Percentiles rank a stretch among this genome's conserved stretches.
Evolutionary conservation across 2,888 invertebrate species (phyloP).

Genomic region (Rhogogaster chlorosoma): DNA sequence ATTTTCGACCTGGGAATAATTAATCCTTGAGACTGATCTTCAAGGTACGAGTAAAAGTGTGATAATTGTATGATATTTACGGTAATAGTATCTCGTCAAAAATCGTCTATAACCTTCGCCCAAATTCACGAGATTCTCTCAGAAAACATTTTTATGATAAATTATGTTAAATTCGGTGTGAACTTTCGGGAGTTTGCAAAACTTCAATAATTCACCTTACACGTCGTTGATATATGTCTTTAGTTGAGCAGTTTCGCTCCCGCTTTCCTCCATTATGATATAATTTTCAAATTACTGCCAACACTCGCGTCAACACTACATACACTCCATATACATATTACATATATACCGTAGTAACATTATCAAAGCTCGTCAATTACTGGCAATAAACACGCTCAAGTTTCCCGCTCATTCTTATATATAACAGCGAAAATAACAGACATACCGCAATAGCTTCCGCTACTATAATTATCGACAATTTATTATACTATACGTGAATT

Average conservation of each 20-base stretch:
- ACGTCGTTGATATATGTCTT: constrained; percentile 14
- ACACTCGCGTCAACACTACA: background rate
- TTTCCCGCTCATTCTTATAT: background rate
- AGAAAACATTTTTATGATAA: background rate
- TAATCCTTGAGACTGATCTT: background rate
- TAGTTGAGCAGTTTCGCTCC: constrained; percentile 20
- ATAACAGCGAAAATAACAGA: background rate
- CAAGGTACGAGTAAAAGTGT: background rate
- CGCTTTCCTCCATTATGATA: background rate
- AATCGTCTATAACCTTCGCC: background rate
- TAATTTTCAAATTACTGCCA: constrained; percentile 18
- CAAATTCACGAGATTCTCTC: background rate
- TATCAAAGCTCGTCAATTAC: background rate
- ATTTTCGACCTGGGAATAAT: background rate
- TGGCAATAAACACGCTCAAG: background rate
- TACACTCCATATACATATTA: background rate
- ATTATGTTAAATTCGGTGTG: background rate
- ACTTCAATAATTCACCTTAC: constrained; percentile 4
- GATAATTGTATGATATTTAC: background rate
- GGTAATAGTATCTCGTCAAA: background rate
- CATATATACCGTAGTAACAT: background rate
- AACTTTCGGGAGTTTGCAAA: constrained; percentile 8
- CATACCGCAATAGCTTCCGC: background rate
- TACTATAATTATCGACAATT: constrained; percentile 1
- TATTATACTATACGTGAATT: background rate